Evolutionary conservation across 2,888 invertebrate species (phyloP), one percentile per base, ranked within the genome.

Genomic region (Mesorhabditis spiculigera): DNA sequence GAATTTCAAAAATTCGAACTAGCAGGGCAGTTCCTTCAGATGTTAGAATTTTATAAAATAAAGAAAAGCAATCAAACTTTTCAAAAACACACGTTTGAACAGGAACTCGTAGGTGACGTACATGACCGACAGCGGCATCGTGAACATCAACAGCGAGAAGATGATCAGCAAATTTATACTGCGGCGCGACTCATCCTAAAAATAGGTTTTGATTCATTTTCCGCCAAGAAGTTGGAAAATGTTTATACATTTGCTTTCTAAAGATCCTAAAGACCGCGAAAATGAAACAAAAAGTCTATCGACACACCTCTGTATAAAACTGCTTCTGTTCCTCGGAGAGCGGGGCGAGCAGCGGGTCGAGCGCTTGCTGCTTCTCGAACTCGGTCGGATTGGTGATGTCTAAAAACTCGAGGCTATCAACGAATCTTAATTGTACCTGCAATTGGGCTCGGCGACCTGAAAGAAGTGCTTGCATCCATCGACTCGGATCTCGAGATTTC

Each of bases 331-430:
- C 58, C 10, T 50, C 58, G 58, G 58, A 10, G 58, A 50, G 8
- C 58, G 58, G 58, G 8, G 10, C 10, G n/a, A 50, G 58, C 8
- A 50, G n/a, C 58, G 58, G 58, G n/a, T 50, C 58, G 10, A 13
- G 10, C 10, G 58, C 58, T 50, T 50, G 58, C n/a, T 50, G 58
- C 58, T 50, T 50, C 58, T 50, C 58, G n/a, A 50, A 50, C n/a
- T 50, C 58, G 10, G 58, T 63, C 10, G 63, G 63, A 10, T 43
- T 65, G 45, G n/a, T 6, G 65, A 65, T 65, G 45, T 13, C 28
- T 58, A 42, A 50, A 43, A 43, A 13, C n/a, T 58, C 13, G 13
- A 67, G 28, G 13, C 62, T 28, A 43, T 41, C 43, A 44, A 45
- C 43, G 61, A 69, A 4, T 28, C 28, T 28, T 28, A 28, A 28